A percentile compares a stretch with the other conserved stretches of the same genome.
phyloP scores from a whole-genome alignment of 1,140 invertebrate species.

The Brachionus manjavacas region DNA sequence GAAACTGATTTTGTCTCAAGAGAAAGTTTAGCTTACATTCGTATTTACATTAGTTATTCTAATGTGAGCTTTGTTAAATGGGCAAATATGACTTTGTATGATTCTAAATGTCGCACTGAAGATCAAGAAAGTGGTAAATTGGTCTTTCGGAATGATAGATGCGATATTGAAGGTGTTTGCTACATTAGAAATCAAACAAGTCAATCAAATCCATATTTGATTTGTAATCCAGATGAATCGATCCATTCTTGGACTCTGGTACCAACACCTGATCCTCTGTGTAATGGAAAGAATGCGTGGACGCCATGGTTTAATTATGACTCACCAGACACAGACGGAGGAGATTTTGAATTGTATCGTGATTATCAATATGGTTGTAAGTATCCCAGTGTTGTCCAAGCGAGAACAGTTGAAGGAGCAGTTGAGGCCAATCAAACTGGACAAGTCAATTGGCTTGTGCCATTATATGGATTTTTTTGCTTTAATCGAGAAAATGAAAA shows the following conservation, averaged over 20 bases:
- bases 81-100: constrained; percentile 2
- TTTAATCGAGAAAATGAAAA: constrained; percentile 21
- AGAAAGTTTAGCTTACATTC: neutral
- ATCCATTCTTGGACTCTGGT: neutral
- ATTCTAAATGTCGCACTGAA: neutral
- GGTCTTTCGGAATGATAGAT: neutral
- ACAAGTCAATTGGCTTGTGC: neutral
- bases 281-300: constrained; percentile 15
- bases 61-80: neutral
- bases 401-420: neutral
- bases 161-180: constrained; percentile 33
- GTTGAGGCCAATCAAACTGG: neutral
- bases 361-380: neutral
- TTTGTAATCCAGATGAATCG: constrained; percentile 34
- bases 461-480: neutral
- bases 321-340: neutral
- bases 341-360: constrained; percentile 22
- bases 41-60: neutral
- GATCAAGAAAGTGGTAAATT: neutral
- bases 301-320: constrained; percentile 19
- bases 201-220: neutral
- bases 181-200: constrained; percentile 12
- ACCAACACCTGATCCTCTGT: constrained; percentile 21
- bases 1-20: neutral
- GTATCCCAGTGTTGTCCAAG: neutral